Evolutionary conservation across 2,888 invertebrate genomes (phyloP).

Genomic region (Venusia cambrica): DNA sequence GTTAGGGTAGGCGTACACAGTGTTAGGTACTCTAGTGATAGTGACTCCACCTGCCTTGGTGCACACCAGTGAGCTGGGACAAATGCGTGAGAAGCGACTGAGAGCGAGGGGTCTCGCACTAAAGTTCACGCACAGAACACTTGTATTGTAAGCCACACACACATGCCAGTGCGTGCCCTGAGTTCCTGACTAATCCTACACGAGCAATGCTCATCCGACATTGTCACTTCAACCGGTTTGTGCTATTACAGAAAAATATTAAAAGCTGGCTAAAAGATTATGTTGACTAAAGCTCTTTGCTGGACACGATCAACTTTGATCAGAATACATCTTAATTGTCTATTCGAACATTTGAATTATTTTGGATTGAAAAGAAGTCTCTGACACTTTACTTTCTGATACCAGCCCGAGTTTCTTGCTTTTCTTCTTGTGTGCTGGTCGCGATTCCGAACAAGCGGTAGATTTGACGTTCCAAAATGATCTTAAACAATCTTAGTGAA

Average conservation of each 20-base stretch:
- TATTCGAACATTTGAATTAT: no score
- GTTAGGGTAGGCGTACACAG: conserved; percentile 53
- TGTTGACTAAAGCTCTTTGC: background rate
- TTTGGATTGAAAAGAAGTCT: no score
- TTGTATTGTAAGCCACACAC: conserved; percentile 18
- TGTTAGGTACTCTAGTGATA: conserved; percentile 57
- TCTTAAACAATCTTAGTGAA: no score
- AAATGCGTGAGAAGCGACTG: conserved; percentile 42
- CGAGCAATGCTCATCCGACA: conserved; percentile 17
- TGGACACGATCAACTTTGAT: no score
- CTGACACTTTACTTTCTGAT: no score
- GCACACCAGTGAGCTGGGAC: conserved; percentile 38
- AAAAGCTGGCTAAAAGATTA: conserved; percentile 1
- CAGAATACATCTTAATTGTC: no score
- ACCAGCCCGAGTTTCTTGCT: no score
- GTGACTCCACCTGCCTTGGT: conserved; percentile 53
- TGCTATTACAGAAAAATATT: conserved; percentile 14
- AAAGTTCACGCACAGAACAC: conserved; percentile 24
- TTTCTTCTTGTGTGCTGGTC: no score
- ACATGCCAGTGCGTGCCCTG: conserved; percentile 18
- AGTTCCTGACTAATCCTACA: conserved; percentile 20
- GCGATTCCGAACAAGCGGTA: no score
- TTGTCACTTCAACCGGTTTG: conserved; percentile 19
- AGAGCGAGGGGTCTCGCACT: conserved; percentile 35
- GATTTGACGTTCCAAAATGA: no score